A percentile compares a stretch with the other conserved stretches of the same genome.
phyloP scores from a whole-genome alignment of 2,113 vertebrate genomes.

The Ailuropoda melanoleuca region DNA sequence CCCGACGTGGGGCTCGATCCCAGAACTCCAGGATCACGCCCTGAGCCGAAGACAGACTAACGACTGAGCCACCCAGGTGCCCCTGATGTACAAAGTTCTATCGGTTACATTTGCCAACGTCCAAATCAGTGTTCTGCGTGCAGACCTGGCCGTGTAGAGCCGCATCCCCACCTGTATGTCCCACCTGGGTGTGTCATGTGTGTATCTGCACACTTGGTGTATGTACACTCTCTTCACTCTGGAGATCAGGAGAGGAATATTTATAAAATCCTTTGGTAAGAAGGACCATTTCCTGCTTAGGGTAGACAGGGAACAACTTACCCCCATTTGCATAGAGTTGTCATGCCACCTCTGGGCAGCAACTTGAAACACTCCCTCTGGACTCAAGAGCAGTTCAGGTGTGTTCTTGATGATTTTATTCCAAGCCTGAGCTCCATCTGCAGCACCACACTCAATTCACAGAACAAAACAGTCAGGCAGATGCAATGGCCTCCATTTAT shows the following conservation, averaged over 20 bases:
- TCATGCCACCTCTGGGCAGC: background rate
- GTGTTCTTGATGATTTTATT: background rate
- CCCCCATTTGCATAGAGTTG: background rate
- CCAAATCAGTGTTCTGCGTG: background rate
- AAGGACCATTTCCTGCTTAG: background rate
- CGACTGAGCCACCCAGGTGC: too few species aligned
- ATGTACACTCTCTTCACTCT: background rate
- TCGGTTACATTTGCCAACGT: background rate
- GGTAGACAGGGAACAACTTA: background rate
- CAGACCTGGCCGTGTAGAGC: background rate
- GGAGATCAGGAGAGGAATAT: background rate
- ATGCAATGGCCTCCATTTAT: background rate
- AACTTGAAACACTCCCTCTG: background rate
- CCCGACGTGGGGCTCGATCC: too few species aligned
- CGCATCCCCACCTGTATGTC: too few species aligned
- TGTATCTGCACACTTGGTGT: background rate
- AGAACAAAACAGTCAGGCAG: background rate
- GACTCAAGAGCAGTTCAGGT: background rate
- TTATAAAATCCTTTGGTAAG: background rate
- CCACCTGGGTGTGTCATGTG: background rate
- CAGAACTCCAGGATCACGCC: too few species aligned
- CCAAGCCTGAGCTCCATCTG: background rate
- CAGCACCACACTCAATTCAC: background rate
- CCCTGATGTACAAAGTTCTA: too few species aligned
- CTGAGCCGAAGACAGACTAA: too few species aligned